A percentile compares a stretch with the other conserved stretches of the same genome.
Conservation (phyloP, 1,140 invertebrate genomes). For the Megathymus violae region DNA sequence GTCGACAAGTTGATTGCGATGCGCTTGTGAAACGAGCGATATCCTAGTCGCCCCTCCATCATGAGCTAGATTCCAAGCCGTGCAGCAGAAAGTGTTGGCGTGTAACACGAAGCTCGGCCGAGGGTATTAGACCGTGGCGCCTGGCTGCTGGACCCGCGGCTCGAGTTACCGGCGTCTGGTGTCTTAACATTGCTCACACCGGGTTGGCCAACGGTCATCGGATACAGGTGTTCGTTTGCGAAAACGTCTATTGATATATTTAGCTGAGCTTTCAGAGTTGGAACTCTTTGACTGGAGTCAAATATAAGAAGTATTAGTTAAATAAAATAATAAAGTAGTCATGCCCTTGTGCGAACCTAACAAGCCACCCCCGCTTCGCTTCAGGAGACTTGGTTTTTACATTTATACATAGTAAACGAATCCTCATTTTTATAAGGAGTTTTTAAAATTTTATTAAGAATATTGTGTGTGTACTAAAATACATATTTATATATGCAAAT, state of each 20-base stretch:
- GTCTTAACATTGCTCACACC: not conserved
- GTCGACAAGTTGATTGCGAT: not conserved
- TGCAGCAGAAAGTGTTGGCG: slow-evolving; percentile 56
- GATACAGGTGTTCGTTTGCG: slow-evolving; percentile 24
- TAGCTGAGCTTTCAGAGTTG: not conserved
- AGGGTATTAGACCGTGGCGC: slow-evolving; percentile 59
- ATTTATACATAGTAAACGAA: too few species aligned
- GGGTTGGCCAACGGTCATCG: slow-evolving; percentile 11
- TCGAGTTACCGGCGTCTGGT: slow-evolving; percentile 17
- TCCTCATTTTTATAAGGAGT: too few species aligned
- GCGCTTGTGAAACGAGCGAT: slow-evolving; percentile 24
- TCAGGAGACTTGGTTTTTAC: too few species aligned
- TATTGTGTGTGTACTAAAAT: too few species aligned
- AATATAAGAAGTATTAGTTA: too few species aligned
- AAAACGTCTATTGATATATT: slow-evolving; percentile 1
- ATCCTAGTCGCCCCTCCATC: slow-evolving; percentile 29
- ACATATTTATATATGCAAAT: too few species aligned
- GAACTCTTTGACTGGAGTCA: too few species aligned
- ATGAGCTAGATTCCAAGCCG: slow-evolving; percentile 27
- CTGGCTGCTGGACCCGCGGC: slow-evolving; percentile 31
- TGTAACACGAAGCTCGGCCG: slow-evolving; percentile 49
- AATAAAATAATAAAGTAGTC: too few species aligned
- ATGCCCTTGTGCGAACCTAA: too few species aligned
- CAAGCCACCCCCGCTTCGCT: too few species aligned
- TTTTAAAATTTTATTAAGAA: too few species aligned